Conservation (phyloP, 2,113 vertebrate species). For the Ia io region DNA sequence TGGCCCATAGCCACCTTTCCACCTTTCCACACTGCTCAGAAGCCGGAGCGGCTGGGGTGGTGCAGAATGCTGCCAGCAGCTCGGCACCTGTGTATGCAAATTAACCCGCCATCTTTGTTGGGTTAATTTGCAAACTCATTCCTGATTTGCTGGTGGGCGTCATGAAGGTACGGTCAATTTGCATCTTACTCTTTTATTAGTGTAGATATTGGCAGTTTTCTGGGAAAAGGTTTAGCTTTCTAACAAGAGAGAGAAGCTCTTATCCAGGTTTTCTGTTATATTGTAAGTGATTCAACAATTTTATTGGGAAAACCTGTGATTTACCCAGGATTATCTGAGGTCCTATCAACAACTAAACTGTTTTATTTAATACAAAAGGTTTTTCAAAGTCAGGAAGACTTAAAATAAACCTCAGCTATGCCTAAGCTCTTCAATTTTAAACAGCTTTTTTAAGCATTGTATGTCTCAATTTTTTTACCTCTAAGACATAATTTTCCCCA, state of each 20-base stretch:
- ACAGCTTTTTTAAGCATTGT: neutral
- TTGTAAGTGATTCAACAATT: neutral
- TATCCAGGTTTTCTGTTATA: neutral
- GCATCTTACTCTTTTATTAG: too few relatives aligned
- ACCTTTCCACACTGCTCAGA: too few relatives aligned
- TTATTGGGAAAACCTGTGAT: neutral
- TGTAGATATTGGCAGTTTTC: neutral
- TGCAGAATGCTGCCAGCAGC: too few relatives aligned
- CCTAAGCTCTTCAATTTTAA: neutral
- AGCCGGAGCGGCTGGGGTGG: too few relatives aligned
- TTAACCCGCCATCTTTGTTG: too few relatives aligned
- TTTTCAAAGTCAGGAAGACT: neutral
- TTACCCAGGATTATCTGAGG: neutral
- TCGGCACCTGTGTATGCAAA: too few relatives aligned
- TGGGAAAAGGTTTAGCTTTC: neutral
- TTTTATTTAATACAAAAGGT: neutral
- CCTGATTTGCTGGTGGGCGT: neutral
- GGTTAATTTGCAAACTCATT: too few relatives aligned
- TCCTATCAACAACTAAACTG: neutral
- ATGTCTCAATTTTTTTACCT: neutral
- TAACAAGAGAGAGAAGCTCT: neutral
- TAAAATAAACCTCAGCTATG: neutral
- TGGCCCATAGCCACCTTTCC: too few relatives aligned
- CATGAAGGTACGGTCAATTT: too few relatives aligned
- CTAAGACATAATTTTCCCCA: neutral